phyloP scores from a whole-genome alignment of 2,113 vertebrate species.

The Tragulus kanchil region DNA sequence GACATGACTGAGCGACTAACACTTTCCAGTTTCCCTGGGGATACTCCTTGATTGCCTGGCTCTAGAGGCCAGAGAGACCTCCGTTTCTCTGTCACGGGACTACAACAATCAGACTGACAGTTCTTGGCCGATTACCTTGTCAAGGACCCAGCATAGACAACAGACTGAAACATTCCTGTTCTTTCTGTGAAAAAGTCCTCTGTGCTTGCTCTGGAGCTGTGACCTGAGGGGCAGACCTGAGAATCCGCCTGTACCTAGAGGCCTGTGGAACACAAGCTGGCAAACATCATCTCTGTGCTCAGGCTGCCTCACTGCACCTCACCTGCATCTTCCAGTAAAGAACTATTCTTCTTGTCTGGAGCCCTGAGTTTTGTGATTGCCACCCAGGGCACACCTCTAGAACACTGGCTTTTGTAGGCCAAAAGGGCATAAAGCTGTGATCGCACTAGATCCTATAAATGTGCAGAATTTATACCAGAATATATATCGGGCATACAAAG shows the following conservation, averaged over 20 bases:
- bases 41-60: not conserved
- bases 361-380: not conserved
- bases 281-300: not conserved
- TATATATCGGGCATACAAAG: not conserved
- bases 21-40: not conserved
- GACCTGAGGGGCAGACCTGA: not conserved
- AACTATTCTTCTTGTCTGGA: not conserved
- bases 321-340: not conserved
- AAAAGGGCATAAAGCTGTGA: not conserved
- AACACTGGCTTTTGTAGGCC: not conserved
- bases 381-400: not conserved
- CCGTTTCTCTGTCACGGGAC: not conserved
- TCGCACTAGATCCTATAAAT: not conserved
- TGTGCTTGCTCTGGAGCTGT: not conserved
- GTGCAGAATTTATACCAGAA: not conserved
- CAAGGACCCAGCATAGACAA: not conserved
- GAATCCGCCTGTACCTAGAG: not conserved
- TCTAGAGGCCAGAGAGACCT: not conserved
- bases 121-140: not conserved
- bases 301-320: not conserved
- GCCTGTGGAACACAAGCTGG: not conserved
- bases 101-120: not conserved
- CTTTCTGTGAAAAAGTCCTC: not conserved
- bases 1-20: too few species aligned
- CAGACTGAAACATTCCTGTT: not conserved